phyloP scores from a whole-genome alignment of 1,140 invertebrate species.

The Zaprionus africanus region DNA sequence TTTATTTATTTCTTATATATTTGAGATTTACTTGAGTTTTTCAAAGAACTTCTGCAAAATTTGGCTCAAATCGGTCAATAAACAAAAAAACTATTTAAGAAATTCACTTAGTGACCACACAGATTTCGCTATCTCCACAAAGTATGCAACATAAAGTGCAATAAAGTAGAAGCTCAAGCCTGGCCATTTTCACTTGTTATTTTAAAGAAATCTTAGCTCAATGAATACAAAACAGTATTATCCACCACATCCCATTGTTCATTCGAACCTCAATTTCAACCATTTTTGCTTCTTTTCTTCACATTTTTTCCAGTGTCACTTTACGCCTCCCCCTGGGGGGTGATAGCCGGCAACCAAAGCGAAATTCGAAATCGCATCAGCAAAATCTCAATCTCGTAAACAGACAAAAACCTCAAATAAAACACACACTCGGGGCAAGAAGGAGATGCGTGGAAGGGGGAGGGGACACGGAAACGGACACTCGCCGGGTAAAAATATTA shows the following conservation, averaged over 20 bases:
- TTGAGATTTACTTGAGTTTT: no score
- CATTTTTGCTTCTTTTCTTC: background rate
- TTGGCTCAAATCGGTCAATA: no score
- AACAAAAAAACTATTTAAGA: no score
- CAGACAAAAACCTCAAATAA: constrained; percentile 75
- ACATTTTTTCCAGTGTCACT: constrained; percentile 51
- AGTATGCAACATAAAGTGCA: no score
- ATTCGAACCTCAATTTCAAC: background rate
- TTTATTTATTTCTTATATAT: no score
- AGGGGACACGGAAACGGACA: background rate
- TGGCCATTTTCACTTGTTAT: no score
- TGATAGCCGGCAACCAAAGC: constrained; percentile 28
- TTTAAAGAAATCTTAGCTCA: background rate
- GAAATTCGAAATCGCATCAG: constrained; percentile 62
- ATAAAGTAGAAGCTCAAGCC: no score
- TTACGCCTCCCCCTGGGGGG: background rate
- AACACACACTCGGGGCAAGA: constrained; percentile 34
- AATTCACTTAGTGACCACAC: no score
- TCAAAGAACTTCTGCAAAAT: no score
- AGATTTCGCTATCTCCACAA: no score
- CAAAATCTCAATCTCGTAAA: constrained; percentile 62
- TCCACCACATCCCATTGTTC: background rate
- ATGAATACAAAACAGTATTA: no score
- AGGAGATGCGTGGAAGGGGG: background rate
- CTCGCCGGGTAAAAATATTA: constrained; percentile 65